These are phyloP conservation scores for Tamias sibiricus DNA, from an alignment of 2,113 vertebrate species.

Conservation along the genomic window DNA sequence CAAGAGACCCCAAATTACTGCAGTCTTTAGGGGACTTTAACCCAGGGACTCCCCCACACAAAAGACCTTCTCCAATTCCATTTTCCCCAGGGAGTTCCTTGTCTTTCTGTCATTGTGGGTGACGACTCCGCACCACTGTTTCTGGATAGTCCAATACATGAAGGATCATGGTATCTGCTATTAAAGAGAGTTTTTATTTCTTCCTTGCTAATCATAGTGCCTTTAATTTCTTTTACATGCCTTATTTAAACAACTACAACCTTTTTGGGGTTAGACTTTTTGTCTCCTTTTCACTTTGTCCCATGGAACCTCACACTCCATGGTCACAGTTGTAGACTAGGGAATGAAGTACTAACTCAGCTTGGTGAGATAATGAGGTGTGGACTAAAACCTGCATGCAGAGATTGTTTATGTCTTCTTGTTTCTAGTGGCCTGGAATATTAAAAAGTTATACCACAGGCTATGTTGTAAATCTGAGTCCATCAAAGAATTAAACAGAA, in stretches of 20 bases:
- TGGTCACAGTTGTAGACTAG: neutral
- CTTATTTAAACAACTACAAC: neutral
- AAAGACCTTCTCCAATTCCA: no score
- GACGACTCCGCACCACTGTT: accelerated
- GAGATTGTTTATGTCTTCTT: neutral
- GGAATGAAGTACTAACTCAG: neutral
- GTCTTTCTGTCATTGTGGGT: neutral
- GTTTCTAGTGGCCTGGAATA: neutral
- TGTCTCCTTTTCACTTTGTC: neutral
- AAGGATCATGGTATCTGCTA: neutral
- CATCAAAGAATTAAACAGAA: neutral
- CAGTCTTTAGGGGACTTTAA: neutral
- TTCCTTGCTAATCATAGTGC: neutral
- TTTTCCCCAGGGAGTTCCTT: neutral
- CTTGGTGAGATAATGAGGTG: no score
- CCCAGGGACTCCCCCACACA: neutral
- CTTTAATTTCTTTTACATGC: neutral
- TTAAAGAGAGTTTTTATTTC: neutral
- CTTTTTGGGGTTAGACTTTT: neutral
- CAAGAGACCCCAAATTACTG: neutral
- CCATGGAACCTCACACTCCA: no score
- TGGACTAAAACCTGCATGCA: neutral
- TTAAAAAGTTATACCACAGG: neutral
- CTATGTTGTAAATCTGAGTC: neutral
- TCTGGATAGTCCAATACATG: no score